A percentile compares a stretch with the other conserved stretches of the same genome.
These are phyloP conservation scores for Delichon dasypus DNA, from an alignment of 2,797 vertebrate genomes.

Conservation along the genomic window DNA sequence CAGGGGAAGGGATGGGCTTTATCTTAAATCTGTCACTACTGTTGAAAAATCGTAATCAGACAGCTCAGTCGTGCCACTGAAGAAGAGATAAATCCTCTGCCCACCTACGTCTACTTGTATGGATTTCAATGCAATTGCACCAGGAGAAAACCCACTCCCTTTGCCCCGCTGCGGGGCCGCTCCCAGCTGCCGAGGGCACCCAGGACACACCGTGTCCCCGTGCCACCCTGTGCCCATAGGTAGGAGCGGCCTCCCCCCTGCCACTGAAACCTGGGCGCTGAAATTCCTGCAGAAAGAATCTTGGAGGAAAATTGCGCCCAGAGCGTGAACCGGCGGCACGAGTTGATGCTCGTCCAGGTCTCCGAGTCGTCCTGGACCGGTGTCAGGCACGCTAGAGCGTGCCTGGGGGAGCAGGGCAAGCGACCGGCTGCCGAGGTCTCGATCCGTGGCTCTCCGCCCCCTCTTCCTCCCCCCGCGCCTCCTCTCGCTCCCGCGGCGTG, in stretches of 20 bases:
- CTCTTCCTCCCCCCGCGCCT: too few relatives aligned
- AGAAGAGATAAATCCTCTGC: not conserved
- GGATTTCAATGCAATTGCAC: not conserved
- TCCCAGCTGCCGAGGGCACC: not conserved
- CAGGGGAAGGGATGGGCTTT: not conserved
- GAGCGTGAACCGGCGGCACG: not conserved
- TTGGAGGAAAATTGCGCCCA: not conserved
- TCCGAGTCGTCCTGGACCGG: not conserved
- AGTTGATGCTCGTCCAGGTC: not conserved
- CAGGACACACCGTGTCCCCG: rapidly evolving
- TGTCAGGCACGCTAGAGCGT: not conserved
- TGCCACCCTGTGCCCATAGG: not conserved
- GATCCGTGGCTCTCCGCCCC: not conserved
- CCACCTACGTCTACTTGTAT: too few relatives aligned
- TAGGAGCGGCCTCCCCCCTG: not conserved
- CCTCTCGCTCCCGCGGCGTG: not conserved
- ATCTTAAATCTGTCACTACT: not conserved
- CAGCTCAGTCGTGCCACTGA: not conserved
- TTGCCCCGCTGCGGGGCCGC: rapidly evolving
- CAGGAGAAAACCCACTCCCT: not conserved
- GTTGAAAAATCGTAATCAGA: not conserved
- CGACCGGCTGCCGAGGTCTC: not conserved
- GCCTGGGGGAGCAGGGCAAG: not conserved
- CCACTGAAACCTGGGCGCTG: not conserved
- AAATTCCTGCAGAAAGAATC: not conserved